A percentile compares a stretch with the other conserved stretches of the same genome.
Evolutionary conservation across 2,888 invertebrate species (phyloP).

Genomic region (Pogonocherus hispidulus): DNA sequence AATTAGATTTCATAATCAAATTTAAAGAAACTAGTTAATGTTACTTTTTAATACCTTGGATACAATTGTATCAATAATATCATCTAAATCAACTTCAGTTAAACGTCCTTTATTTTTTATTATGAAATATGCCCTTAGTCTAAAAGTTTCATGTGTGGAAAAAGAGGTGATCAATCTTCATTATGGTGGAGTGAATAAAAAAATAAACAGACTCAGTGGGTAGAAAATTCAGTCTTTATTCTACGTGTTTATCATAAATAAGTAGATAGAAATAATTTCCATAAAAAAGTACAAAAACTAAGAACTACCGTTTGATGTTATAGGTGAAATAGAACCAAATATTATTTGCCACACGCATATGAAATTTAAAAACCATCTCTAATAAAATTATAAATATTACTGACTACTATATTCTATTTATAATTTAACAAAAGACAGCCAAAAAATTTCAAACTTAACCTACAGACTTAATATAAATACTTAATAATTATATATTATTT

Average conservation of each 20-base stretch:
- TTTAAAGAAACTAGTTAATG: too few species aligned
- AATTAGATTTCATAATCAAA: too few species aligned
- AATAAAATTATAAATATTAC: neutral
- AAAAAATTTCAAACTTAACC: slow-evolving; percentile 29
- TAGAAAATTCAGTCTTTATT: slow-evolving; percentile 43
- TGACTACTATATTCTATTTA: neutral
- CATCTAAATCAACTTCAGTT: too few species aligned
- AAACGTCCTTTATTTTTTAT: too few species aligned
- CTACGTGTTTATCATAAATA: slow-evolving; percentile 32
- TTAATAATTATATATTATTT: slow-evolving; percentile 32
- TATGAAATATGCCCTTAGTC: too few species aligned
- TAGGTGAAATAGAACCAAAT: slow-evolving; percentile 14
- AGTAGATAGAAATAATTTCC: slow-evolving; percentile 12
- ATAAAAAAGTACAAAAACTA: slow-evolving; percentile 35
- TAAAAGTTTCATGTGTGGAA: too few species aligned
- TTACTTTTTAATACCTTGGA: too few species aligned
- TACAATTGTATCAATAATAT: too few species aligned
- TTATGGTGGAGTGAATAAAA: too few species aligned
- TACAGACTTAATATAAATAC: slow-evolving; percentile 23
- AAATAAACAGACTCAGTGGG: slow-evolving; percentile 18
- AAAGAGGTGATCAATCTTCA: too few species aligned
- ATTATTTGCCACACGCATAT: slow-evolving; percentile 27
- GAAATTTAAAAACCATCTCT: slow-evolving; percentile 34
- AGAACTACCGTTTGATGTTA: neutral
- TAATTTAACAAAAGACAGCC: slow-evolving; percentile 15